A percentile compares a stretch with the other conserved stretches of the same genome.
Evolutionary conservation across 2,888 invertebrate genomes (phyloP).

Genomic region (Clanis bilineata): DNA sequence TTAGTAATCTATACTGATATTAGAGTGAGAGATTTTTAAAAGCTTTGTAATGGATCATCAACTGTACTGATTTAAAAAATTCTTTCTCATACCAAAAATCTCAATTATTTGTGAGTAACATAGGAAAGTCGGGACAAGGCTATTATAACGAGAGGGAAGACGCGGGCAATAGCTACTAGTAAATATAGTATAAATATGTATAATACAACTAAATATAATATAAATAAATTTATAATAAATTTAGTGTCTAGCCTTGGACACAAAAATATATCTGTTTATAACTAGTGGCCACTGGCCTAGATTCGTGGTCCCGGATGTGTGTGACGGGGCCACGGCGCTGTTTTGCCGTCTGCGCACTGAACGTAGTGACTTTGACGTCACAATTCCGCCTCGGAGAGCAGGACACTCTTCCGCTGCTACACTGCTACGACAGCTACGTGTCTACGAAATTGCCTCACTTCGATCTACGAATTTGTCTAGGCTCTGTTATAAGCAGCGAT

Average conservation of each 20-base stretch:
- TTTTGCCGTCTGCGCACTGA: slow-evolving; percentile 36
- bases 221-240: background rate
- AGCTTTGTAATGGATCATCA: too few relatives aligned
- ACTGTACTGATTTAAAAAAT: too few relatives aligned
- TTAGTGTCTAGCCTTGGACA: background rate
- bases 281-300: slow-evolving; percentile 45
- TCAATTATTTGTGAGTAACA: too few relatives aligned
- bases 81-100: too few relatives aligned
- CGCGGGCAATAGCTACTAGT: too few relatives aligned
- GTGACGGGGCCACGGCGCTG: slow-evolving; percentile 36
- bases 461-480: slow-evolving; percentile 25
- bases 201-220: too few relatives aligned
- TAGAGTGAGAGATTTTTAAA: too few relatives aligned
- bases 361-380: slow-evolving; percentile 46
- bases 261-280: background rate
- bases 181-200: too few relatives aligned
- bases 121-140: too few relatives aligned
- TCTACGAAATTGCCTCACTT: slow-evolving; percentile 39
- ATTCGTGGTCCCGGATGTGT: slow-evolving; percentile 49
- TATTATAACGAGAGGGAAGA: too few relatives aligned
- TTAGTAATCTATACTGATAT: too few relatives aligned
- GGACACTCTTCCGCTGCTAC: slow-evolving; percentile 45
- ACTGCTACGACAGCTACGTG: slow-evolving; percentile 36
- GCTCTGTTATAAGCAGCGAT: too few relatives aligned
- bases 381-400: slow-evolving; percentile 41